These are phyloP conservation scores for Ophthalmolycus amberensis DNA, from an alignment of 2,113 vertebrate species.

Conservation along the genomic window DNA sequence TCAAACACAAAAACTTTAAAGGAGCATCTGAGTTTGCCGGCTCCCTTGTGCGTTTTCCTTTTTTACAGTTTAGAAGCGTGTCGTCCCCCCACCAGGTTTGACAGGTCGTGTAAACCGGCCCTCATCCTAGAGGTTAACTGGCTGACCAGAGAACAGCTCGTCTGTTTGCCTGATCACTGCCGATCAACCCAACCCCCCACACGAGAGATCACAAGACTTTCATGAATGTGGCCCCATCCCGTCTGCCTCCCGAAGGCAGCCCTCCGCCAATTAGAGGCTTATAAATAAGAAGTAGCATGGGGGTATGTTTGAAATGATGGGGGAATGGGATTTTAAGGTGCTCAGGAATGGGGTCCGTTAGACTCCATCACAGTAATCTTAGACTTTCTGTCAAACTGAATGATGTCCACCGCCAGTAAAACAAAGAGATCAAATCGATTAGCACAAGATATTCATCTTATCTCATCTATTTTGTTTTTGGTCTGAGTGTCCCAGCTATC, in stretches of 20 bases:
- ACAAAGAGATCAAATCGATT: background rate
- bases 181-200: constrained; percentile 66
- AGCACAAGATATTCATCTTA: constrained; percentile 29
- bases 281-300: constrained; percentile 45
- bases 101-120: constrained; percentile 57
- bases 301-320: constrained; percentile 5
- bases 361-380: background rate
- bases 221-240: constrained; percentile 53
- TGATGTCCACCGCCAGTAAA: background rate
- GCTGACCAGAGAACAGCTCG: constrained; percentile 1
- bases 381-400: background rate
- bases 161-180: constrained; percentile 44
- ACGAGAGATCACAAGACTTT: constrained; percentile 74
- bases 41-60: background rate
- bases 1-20: background rate
- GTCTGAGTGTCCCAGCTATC: background rate
- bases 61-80: constrained; percentile 17
- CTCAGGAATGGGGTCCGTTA: background rate
- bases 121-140: constrained; percentile 30
- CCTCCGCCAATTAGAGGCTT: constrained; percentile 60
- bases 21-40: background rate
- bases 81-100: constrained; percentile 33
- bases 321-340: background rate
- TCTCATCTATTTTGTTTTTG: background rate
- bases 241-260: constrained; percentile 47